Evolutionary conservation across 2,113 vertebrate genomes (phyloP).

Genomic region (Pterocles orientalis): DNA sequence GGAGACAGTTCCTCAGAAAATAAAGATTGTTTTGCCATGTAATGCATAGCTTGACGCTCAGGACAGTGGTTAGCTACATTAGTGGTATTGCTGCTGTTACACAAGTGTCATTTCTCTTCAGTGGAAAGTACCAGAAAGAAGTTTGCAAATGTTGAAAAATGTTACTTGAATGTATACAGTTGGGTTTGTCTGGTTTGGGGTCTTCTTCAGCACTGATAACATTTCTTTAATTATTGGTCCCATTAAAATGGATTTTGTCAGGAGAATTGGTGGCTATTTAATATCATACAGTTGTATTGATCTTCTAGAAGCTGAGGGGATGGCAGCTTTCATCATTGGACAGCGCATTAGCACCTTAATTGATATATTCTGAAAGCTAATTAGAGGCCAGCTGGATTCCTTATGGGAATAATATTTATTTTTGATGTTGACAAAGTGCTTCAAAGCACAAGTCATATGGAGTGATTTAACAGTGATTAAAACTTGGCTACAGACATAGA

Average conservation of each 20-base stretch:
- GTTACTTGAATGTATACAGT: not conserved
- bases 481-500: not conserved
- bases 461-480: constrained; percentile 57
- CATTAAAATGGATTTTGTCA: constrained; percentile 63
- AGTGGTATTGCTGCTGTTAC: not conserved
- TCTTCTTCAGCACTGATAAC: constrained; percentile 6
- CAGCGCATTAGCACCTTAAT: constrained; percentile 47
- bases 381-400: constrained; percentile 37
- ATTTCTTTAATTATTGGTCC: constrained; percentile 25
- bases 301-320: not conserved
- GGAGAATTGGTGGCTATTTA: constrained; percentile 45
- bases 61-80: not conserved
- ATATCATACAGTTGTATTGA: constrained; percentile 2
- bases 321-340: constrained; percentile 14
- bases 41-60: not conserved
- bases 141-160: constrained; percentile 3
- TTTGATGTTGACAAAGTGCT: constrained; percentile 39
- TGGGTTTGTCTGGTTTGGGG: not conserved
- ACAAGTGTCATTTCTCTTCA: not conserved
- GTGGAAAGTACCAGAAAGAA: not conserved
- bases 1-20: not conserved
- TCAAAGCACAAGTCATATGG: not conserved
- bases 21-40: not conserved
- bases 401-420: constrained; percentile 33
- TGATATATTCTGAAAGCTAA: constrained; percentile 50